Base-by-base conservation (phyloP, 1,140 invertebrate genomes). In the Papilio xuthus region DNA sequence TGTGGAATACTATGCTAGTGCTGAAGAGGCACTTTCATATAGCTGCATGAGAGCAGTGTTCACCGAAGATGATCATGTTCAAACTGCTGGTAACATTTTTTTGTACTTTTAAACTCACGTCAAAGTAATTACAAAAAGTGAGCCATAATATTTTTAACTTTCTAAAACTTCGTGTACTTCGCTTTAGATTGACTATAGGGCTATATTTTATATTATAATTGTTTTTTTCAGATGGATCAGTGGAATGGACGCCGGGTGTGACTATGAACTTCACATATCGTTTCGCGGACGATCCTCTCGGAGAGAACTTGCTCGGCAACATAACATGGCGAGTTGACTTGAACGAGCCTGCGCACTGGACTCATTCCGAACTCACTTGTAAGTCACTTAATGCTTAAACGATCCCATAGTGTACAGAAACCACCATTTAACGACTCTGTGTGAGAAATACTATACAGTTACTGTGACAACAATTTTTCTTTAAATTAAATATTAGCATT, bases 251-350 rank as follows among this genome's bases (percentile, higher is more conserved):
- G 1, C 92, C 91, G 1, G 91, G 91, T 86, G 95, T 97, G 60
- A 97, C 96, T 4, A 97, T 98, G 97, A 97, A 97, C 88, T 97
- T 98, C 87, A 97, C 96, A 9, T 98, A 97, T 85, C 96, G 96
- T 75, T 98, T 97, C 84, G 96, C 95, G 0, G 97, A 98, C 86
- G 97, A 98, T 92, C 97, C 97, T 0, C 90, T 97, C 9, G 96
- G 97, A 32, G 97, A 98, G 88, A 95, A 95, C 79, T 94, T 98
- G 7, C 92, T 96, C 15, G 97, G 97, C 0, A 98, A 98, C 87
- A 97, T 98, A 75, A 98, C 97, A 0, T 98, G 97, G 97, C 95
- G 95, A 80, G 96, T 98, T 78, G 95, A 97, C 79, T 92, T 96
- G 28, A 95, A 94, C 15, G 92, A 95, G 75, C 97, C 97, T 0